Evolutionary conservation across 1,140 invertebrate species (phyloP).

Genomic region (Lamellibrachia luymesi): DNA sequence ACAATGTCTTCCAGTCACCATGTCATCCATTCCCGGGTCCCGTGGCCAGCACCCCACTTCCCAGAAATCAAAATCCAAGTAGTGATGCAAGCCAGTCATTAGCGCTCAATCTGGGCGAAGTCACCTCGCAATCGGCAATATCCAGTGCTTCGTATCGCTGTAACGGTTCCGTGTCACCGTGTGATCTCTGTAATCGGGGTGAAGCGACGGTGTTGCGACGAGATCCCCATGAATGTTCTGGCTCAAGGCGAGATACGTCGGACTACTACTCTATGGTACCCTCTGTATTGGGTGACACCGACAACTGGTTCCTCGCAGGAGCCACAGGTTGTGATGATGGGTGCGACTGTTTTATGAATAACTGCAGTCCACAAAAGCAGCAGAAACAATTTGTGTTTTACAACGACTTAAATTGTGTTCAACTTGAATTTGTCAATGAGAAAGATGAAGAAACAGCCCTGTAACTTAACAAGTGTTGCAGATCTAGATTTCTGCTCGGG

Average conservation of each 20-base stretch:
- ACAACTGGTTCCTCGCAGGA: neutral
- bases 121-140: neutral
- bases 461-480: neutral
- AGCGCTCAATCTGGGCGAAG: neutral
- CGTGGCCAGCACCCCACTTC: neutral
- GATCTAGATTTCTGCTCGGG: neutral
- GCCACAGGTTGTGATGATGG: neutral
- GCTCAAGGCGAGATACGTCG: neutral
- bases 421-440: neutral
- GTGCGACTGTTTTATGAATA: neutral
- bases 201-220: neutral
- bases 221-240: neutral
- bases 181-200: neutral
- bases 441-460: neutral
- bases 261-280: neutral
- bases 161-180: neutral
- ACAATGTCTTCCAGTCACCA: neutral
- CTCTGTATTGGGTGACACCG: neutral
- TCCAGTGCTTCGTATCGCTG: neutral
- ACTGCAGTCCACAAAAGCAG: neutral
- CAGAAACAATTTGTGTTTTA: neutral
- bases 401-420: neutral
- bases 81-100: neutral
- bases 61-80: neutral
- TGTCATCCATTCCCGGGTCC: neutral